phyloP scores from a whole-genome alignment of 2,113 vertebrate genomes.

The Anarhynchus alexandrinus region DNA sequence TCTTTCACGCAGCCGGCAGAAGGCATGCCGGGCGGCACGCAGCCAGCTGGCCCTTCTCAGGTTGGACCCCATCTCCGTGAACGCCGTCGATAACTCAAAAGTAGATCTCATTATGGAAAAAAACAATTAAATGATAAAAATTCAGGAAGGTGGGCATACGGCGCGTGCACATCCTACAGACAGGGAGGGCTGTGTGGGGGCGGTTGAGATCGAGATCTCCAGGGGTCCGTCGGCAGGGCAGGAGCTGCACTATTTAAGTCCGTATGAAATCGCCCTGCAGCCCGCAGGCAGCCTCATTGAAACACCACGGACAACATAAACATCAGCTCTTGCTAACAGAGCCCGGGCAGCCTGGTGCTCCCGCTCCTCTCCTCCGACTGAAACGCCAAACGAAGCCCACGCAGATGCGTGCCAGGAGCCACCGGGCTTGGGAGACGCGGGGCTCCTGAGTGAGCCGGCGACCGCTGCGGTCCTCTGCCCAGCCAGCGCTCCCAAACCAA shows the following conservation, averaged over 20 bases:
- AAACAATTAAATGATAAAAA: background rate
- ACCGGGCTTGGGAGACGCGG: accelerated
- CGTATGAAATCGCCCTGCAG: background rate
- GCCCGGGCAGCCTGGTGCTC: background rate
- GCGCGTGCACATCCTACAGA: background rate
- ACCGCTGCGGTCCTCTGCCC: accelerated
- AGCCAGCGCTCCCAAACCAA: background rate
- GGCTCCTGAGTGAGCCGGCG: background rate
- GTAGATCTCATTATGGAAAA: background rate
- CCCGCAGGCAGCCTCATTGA: background rate
- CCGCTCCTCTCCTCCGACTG: background rate
- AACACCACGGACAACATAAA: background rate
- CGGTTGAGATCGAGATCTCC: accelerated
- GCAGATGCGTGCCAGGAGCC: background rate
- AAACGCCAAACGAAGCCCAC: background rate
- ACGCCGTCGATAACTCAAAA: background rate
- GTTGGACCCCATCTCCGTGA: background rate
- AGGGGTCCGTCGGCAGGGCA: accelerated
- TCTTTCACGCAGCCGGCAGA: background rate
- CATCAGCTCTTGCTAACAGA: background rate
- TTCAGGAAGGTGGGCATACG: background rate
- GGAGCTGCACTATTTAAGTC: background rate
- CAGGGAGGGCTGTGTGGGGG: background rate
- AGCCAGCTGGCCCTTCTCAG: background rate
- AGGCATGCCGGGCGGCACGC: background rate